These are phyloP conservation scores for Sphecodes monilicornis DNA, from an alignment of 2,888 invertebrate species.

Conservation along the genomic window DNA sequence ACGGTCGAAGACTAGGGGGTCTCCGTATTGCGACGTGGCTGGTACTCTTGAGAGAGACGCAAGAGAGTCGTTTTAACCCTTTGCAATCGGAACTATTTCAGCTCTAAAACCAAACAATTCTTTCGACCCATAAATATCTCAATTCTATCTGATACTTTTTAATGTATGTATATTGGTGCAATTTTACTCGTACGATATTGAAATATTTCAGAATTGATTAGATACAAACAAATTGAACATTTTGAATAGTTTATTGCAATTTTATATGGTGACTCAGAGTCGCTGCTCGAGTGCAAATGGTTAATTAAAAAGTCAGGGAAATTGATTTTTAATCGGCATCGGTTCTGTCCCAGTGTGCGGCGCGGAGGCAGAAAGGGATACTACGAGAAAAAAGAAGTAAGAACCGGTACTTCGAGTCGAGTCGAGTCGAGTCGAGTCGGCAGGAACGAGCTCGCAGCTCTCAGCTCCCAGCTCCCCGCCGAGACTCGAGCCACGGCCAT, in stretches of 20 bases:
- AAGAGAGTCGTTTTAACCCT: background rate
- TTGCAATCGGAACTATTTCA: too few relatives aligned
- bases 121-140: too few relatives aligned
- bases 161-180: too few relatives aligned
- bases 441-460: conserved; percentile 43
- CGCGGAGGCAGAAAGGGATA: conserved; percentile 43
- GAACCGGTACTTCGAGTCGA: conserved; percentile 72
- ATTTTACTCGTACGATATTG: too few relatives aligned
- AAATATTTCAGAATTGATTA: too few relatives aligned
- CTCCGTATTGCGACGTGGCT: background rate
- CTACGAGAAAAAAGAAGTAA: conserved; percentile 57
- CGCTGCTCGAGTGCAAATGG: too few relatives aligned
- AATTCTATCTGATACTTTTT: too few relatives aligned
- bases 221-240: too few relatives aligned
- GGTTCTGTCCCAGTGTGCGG: background rate
- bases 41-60: background rate
- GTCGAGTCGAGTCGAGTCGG: conserved; percentile 54
- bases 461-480: conserved; percentile 20
- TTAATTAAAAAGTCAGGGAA: background rate
- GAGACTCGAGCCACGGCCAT: conserved; percentile 22
- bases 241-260: too few relatives aligned
- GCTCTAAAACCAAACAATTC: too few relatives aligned
- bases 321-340: background rate
- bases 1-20: rapidly evolving
- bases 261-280: too few relatives aligned